Evolutionary conservation across 2,888 invertebrate genomes (phyloP), one percentile per base, ranked within the genome.

Genomic region (Malachius bipustulatus): DNA sequence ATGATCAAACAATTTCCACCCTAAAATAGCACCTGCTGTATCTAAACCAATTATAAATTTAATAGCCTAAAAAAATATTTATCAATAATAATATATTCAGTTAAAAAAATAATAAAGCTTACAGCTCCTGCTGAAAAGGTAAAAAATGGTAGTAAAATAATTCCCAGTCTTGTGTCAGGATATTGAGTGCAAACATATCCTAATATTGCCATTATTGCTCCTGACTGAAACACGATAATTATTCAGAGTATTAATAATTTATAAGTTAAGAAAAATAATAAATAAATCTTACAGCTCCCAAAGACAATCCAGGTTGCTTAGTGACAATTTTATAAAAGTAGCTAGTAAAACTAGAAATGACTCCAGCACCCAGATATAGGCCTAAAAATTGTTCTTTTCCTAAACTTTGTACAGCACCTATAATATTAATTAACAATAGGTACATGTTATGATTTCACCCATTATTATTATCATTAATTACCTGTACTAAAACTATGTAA

Each of bases 1-100:
- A 63, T 98, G 97, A 60, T 98, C 98, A 55, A 98, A 88, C 49
- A 89, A 72, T 57, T 75, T 80, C 91, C 94, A 98, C 27, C 87
- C 77, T 39, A 88, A 58, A 4, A 90, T 35, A 27, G 91, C 71
- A 14, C 97, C 96, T 14, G 79, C 71, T 12, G 80, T 59, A 60
- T 98, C 97, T 36, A 97, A 60, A 6, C 77, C 73, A 63, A 97
- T 75, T 35, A 96, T 71, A 10, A 77, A 79, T 65, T 87, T 87
- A 40, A 96, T 74, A 28, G 84, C 91, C 88, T 89, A 60, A 37
- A 61, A 66, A 58, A 42, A 32, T 15, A 26, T 15, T 12, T 36
- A 26, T 26, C 6, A 32, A 11, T 6, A 13, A 10, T 26, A 14
- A 8, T n/a, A 6, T 32, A 32, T 32, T 27, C 10, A 26, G n/a